Base-by-base conservation (phyloP, 2,888 invertebrate species). In the Amiota communis region DNA sequence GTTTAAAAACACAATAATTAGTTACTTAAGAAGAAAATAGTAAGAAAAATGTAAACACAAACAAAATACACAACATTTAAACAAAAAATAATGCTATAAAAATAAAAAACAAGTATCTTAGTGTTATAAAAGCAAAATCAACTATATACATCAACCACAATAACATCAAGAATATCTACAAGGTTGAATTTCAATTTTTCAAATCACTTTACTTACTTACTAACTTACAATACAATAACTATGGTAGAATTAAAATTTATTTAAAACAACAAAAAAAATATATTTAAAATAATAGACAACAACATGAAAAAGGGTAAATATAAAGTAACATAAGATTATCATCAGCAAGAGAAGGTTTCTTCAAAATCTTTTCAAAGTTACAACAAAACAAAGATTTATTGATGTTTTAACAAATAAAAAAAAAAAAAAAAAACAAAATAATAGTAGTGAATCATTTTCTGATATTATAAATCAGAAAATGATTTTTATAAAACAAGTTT, bases 131-230 rank as follows among this genome's bases (percentile, higher is more conserved):
- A 57, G n/a, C 17, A 57, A 57, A 57, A 56, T 46, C 8, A n/a
- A 59, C 13, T 1, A 11, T n/a, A n/a, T n/a, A n/a, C 17, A 70
- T 61, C 36, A 61, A 71, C 13, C 9, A 71, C 12, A 51, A 63
- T 8, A n/a, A n/a, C n/a, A n/a, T n/a, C n/a, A n/a, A 36, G n/a
- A 57, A 57, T 9, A 15, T 47, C 36, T 23, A 23, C 23, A 23
- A 1, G 23, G 23, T 3, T 23, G 23, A n/a, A 15, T n/a, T 53
- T 13, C 15, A 53, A 53, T 53, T 53, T 9, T 36, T n/a, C 46
- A 64, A 64, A 6, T 59, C 72, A 75, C 73, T 75, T 74, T 72
- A 75, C 73, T 73, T 72, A 76, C 17, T 57, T 17, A 57, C 57
- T n/a, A 57, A 15, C 2, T 8, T 9, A 51, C 8, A 57, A 1